Evolutionary conservation across 1,140 invertebrate genomes (phyloP).

Genomic region (Danaus plexippus): DNA sequence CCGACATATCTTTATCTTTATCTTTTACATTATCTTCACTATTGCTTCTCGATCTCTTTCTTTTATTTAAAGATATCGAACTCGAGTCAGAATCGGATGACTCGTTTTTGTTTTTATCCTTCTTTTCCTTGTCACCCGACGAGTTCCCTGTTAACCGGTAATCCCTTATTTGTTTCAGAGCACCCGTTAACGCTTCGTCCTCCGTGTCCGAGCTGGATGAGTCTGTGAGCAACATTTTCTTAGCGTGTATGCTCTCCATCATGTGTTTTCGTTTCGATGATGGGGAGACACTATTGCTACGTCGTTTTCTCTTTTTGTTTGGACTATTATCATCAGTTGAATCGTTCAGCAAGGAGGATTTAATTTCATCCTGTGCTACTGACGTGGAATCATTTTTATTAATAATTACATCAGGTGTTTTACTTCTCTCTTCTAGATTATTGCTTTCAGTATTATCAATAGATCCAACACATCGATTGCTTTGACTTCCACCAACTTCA

Average conservation of each 20-base stretch:
- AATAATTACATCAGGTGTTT: background rate
- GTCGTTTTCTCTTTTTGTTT: constrained; percentile 19
- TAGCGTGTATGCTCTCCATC: constrained; percentile 51
- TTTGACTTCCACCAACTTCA: too few relatives aligned
- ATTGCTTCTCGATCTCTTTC: constrained; percentile 2
- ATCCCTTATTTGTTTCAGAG: constrained; percentile 41
- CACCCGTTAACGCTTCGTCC: constrained; percentile 41
- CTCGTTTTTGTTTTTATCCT: constrained; percentile 19
- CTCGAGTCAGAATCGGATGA: background rate
- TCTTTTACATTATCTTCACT: constrained; percentile 8
- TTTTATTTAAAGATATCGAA: constrained; percentile 1
- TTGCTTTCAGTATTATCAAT: background rate
- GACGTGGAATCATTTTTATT: constrained; percentile 8
- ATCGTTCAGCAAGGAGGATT: constrained; percentile 27
- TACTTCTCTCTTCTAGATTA: background rate
- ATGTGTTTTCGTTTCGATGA: constrained; percentile 42
- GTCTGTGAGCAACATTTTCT: constrained; percentile 49
- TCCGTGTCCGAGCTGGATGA: constrained; percentile 58
- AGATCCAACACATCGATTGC: too few relatives aligned
- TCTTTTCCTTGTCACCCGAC: constrained; percentile 25
- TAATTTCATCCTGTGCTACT: constrained; percentile 15
- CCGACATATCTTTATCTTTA: constrained; percentile 10
- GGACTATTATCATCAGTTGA: constrained; percentile 29
- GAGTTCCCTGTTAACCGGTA: constrained; percentile 29
- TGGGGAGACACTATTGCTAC: constrained; percentile 23